These are phyloP conservation scores for Catalaphyllia jardinei DNA, from an alignment of 64 coral and sea anemone species.

Conservation along the genomic window DNA sequence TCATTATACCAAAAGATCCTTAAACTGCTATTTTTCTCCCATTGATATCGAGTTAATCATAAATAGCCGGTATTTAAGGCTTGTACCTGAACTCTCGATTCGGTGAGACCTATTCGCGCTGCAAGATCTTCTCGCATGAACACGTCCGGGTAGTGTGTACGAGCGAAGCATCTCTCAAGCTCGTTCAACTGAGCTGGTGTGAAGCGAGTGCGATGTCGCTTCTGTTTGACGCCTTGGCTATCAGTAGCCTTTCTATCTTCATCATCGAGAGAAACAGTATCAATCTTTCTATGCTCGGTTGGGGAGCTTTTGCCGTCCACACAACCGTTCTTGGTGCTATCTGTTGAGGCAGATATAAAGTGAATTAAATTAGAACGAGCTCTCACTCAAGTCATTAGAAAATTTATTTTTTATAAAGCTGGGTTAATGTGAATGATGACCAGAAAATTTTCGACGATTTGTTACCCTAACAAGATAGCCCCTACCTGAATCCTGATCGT, in stretches of 20 bases:
- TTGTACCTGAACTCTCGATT: conserved; percentile 96
- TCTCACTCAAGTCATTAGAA: conserved; percentile 96
- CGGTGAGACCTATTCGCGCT: conserved; percentile 89
- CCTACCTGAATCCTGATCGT: conserved; percentile 84
- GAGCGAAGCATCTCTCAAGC: conserved; percentile 92
- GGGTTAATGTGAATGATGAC: conserved; percentile 96
- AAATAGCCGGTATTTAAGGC: conserved; percentile 33
- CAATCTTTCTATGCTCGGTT: conserved; percentile 84
- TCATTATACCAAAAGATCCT: conserved; percentile 88
- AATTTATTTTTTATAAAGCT: conserved; percentile 95
- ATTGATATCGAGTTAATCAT: conserved; percentile 75
- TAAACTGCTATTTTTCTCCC: conserved; percentile 87
- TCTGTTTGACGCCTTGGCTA: conserved; percentile 93
- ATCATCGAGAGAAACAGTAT: conserved; percentile 88
- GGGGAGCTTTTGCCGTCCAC: conserved; percentile 92
- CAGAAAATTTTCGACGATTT: conserved; percentile 76
- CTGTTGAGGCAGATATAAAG: conserved; percentile 65
- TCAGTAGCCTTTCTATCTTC: conserved; percentile 85
- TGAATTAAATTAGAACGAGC: conserved; percentile 97
- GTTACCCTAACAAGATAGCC: conserved; percentile 93
- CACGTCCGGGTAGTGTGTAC: conserved; percentile 94
- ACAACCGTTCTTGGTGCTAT: conserved; percentile 87
- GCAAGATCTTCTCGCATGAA: conserved; percentile 99
- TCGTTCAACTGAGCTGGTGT: conserved; percentile 97
- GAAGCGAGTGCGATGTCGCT: conserved; percentile 95